Evolutionary conservation across 2,113 vertebrate genomes (phyloP), one percentile per base, ranked within the genome.

Genomic region (Lanius collurio): DNA sequence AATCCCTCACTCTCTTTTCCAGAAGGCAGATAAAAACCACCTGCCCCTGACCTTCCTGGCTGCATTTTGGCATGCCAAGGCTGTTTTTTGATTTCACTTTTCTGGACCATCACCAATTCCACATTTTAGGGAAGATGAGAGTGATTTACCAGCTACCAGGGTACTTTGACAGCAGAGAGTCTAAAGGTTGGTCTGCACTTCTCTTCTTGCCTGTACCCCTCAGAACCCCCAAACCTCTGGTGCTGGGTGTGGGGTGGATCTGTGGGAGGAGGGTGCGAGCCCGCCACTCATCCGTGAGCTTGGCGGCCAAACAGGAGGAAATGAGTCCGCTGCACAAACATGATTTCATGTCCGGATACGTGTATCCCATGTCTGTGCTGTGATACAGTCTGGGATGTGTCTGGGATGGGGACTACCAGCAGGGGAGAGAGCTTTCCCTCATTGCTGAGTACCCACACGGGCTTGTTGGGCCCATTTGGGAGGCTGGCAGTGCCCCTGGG

Each of bases 301-400:
- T 5, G 0, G 73, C 2, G 0, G 71, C 67, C 86, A 53, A 94
- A 57, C 31, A 13, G 3, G 41, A 88, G 95, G 94, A 94, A 94
- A 95, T 53, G 89, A 94, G 76, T 9, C 8, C 1, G 0, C 89
- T 87, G 81, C 31, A 81, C n/a, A 91, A 94, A 89, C 94, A 95
- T 84, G 87, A 96, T 59, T 94, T 97, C 44, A 90, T 87, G 94
- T 94, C 95, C 87, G 33, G 55, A 24, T 62, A 6, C 6, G 53
- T 53, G 55, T 41, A 47, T 82, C 49, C 68, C 73, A 84, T 30
- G 83, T 12, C 64, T 2, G 0, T 26, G 77, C 21, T 57, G 39
- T 0, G 20, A 88, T 13, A 59, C 0, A 1, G 59, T 3, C n/a
- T n/a, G n/a, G n/a, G n/a, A n/a, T n/a, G 68, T 71, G 52, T 35